Percentiles rank a stretch among this genome's conserved stretches.
These are phyloP conservation scores for Diarsia dahlii DNA, from an alignment of 2,888 invertebrate species.

Conservation along the genomic window DNA sequence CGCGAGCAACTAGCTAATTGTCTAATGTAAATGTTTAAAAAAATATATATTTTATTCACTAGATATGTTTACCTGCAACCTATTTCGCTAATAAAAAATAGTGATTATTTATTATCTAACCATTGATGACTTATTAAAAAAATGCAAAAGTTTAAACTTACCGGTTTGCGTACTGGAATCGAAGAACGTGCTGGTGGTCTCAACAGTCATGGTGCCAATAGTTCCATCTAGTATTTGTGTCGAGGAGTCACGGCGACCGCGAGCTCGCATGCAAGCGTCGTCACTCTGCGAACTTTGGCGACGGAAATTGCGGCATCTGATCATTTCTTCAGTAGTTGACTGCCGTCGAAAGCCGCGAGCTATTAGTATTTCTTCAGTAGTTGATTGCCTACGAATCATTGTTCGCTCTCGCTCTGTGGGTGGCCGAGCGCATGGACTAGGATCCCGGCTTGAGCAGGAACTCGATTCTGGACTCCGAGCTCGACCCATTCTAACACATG, in stretches of 20 bases:
- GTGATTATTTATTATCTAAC: neutral
- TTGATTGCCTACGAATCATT: conserved; percentile 96
- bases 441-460: conserved; percentile 95
- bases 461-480: conserved; percentile 93
- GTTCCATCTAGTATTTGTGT: conserved; percentile 98
- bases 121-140: neutral
- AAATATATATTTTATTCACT: neutral
- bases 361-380: conserved; percentile 97
- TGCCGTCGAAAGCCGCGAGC: conserved; percentile 97
- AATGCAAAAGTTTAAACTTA: conserved; percentile 86
- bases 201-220: conserved; percentile 97
- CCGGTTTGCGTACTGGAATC: conserved; percentile 98
- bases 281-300: conserved; percentile 97
- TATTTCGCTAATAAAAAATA: neutral
- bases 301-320: conserved; percentile 97
- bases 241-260: conserved; percentile 95
- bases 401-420: conserved; percentile 92
- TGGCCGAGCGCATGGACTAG: conserved; percentile 93
- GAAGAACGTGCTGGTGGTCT: conserved; percentile 97
- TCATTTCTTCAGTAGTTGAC: conserved; percentile 98
- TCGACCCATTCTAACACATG: conserved; percentile 92
- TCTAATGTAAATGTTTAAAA: too few relatives aligned
- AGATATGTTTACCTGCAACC: neutral
- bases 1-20: too few relatives aligned
- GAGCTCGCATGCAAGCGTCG: conserved; percentile 92